Evolutionary conservation across 2,888 invertebrate species (phyloP), one percentile per base, ranked within the genome.

Genomic region (Orthosia incerta): DNA sequence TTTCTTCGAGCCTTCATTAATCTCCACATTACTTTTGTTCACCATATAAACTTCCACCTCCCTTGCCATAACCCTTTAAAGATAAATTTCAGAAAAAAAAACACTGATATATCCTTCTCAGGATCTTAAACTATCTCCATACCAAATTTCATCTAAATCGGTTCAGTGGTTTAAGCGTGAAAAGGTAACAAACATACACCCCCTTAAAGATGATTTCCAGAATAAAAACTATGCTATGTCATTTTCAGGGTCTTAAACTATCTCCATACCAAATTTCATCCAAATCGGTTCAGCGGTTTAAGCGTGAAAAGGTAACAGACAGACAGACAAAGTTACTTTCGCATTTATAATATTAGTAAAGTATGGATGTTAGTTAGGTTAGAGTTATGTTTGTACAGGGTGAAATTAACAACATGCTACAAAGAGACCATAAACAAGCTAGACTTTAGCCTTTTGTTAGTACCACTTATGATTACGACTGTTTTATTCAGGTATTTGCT

Each of bases 351-450:
- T n/a, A n/a, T 59, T 59, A 39, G 15, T 15, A 45, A n/a, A 31
- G 31, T 57, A 57, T n/a, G 31, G 16, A 31, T 63, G 26, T 31
- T 51, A 23, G 63, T 62, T 26, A 67, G 55, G 48, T 48, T 51
- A 61, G 45, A 73, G 23, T 68, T 70, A 72, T 82, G 59, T 80
- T 66, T 74, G 62, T 46, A 50, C 56, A 64, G 69, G 69, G 71
- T 75, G 63, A 70, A 83, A 72, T 83, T 75, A 83, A 83, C 84
- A 72, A 55, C 64, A 46, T 80, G 66, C 55, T 45, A 59, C 68
- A 74, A 62, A 60, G 60, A 69, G 31, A 60, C 70, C 79, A 57
- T 83, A 64, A 74, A 83, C 63, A 64, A 79, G 60, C 63, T 46
- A 50, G 51, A 48, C 61, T 53, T 53, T 16, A 79, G 20, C 9